Evolutionary conservation across 2,113 vertebrate genomes (phyloP).

Genomic region (Gopherus evgoodei): DNA sequence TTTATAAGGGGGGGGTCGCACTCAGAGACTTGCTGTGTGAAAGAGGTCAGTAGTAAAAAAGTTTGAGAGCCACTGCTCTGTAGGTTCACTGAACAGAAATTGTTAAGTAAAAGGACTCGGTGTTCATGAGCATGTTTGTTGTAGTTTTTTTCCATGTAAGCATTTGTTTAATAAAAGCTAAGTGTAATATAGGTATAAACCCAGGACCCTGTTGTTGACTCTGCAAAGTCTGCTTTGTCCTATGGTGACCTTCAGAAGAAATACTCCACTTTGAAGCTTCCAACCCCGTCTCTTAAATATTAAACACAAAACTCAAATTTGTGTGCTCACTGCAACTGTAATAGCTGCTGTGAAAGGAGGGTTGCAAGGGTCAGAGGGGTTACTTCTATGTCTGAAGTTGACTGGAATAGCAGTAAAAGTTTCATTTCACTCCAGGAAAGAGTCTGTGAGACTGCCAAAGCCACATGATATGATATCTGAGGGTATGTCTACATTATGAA

Average conservation of each 20-base stretch:
- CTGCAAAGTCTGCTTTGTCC: not conserved
- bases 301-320: conserved; percentile 19
- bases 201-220: not conserved
- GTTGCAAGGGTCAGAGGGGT: not conserved
- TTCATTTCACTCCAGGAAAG: not conserved
- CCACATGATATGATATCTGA: not conserved
- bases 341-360: not conserved
- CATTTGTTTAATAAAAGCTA: not conserved
- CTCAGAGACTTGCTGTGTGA: too few relatives aligned
- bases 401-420: not conserved
- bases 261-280: not conserved
- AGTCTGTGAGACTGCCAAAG: not conserved
- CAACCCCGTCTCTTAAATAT: not conserved
- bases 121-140: not conserved
- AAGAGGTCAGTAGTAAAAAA: too few relatives aligned
- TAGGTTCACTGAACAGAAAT: not conserved
- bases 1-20: too few relatives aligned
- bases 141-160: not conserved
- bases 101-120: not conserved
- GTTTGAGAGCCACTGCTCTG: not conserved
- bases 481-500: too few relatives aligned
- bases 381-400: not conserved
- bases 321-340: not conserved
- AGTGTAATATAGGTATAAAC: not conserved
- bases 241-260: not conserved